A percentile compares a stretch with the other conserved stretches of the same genome.
Evolutionary conservation across 2,888 invertebrate genomes (phyloP).

Genomic region (Geotrupes spiniger): DNA sequence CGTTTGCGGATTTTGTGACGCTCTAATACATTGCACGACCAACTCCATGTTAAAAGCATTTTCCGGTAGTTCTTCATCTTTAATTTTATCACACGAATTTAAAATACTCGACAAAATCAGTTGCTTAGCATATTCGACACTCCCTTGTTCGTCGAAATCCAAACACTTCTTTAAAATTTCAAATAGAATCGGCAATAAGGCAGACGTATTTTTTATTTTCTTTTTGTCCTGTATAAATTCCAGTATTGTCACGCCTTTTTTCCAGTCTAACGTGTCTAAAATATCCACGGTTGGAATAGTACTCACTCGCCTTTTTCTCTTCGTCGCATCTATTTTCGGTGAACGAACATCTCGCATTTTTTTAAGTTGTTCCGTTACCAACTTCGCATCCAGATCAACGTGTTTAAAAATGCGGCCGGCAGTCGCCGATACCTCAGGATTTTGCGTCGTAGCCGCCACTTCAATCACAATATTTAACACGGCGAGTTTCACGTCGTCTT

Average conservation of each 20-base stretch:
- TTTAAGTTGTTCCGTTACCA: constrained; percentile 59
- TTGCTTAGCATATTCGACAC: constrained; percentile 87
- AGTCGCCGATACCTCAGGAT: constrained; percentile 59
- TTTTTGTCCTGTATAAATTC: constrained; percentile 85
- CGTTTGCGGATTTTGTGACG: constrained; percentile 91
- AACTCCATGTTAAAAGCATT: constrained; percentile 65
- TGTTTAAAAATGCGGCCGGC: constrained; percentile 65
- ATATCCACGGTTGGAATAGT: constrained; percentile 59
- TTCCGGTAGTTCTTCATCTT: constrained; percentile 54
- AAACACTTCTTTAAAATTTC: constrained; percentile 76
- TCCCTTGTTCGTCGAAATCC: constrained; percentile 75
- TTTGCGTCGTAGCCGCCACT: constrained; percentile 58
- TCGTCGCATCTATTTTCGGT: constrained; percentile 47
- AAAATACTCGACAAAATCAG: constrained; percentile 75
- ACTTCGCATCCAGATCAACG: constrained; percentile 61
- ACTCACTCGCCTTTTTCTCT: constrained; percentile 49
- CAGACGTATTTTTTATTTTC: constrained; percentile 65
- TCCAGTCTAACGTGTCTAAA: constrained; percentile 70
- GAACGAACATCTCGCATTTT: constrained; percentile 57
- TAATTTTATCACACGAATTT: constrained; percentile 61
- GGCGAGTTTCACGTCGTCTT: constrained; percentile 49
- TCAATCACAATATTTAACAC: constrained; percentile 56
- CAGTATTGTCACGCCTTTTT: constrained; percentile 71
- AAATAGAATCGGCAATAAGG: constrained; percentile 73
- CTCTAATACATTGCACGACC: constrained; percentile 84